These are phyloP conservation scores for Rhagium mordax DNA, from an alignment of 2,888 invertebrate species.

Conservation along the genomic window DNA sequence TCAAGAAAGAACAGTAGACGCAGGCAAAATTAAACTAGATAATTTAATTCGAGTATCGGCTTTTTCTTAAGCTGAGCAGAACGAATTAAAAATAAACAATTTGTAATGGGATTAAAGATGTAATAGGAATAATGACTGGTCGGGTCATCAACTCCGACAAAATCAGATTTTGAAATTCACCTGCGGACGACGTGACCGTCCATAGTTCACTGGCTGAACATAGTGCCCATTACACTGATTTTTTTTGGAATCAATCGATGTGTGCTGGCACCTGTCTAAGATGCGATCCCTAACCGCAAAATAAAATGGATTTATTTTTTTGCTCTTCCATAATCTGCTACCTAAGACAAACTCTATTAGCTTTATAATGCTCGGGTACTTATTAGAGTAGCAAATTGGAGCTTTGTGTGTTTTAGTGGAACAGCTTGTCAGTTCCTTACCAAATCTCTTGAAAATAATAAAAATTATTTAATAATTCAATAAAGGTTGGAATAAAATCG, in stretches of 20 bases:
- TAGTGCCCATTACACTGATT: slow-evolving; percentile 46
- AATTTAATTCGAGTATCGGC: slow-evolving; percentile 46
- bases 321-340: background rate
- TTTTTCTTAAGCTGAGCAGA: slow-evolving; percentile 38
- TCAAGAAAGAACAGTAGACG: slow-evolving; percentile 35
- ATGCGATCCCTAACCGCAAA: slow-evolving; percentile 40
- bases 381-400: background rate
- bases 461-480: background rate
- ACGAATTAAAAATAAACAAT: slow-evolving; percentile 48
- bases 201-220: slow-evolving; percentile 65
- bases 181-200: slow-evolving; percentile 63
- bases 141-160: slow-evolving; percentile 48
- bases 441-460: background rate
- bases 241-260: slow-evolving; percentile 41
- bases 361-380: background rate
- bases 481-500: too few species aligned
- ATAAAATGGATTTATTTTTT: slow-evolving; percentile 35
- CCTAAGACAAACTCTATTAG: background rate
- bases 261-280: slow-evolving; percentile 41
- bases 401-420: background rate
- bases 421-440: background rate
- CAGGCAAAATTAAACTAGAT: slow-evolving; percentile 46
- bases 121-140: slow-evolving; percentile 38
- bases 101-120: slow-evolving; percentile 41
- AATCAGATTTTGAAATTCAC: slow-evolving; percentile 51